These are phyloP conservation scores for Ylistrum balloti DNA, from an alignment of 1,140 invertebrate genomes.

Conservation along the genomic window DNA sequence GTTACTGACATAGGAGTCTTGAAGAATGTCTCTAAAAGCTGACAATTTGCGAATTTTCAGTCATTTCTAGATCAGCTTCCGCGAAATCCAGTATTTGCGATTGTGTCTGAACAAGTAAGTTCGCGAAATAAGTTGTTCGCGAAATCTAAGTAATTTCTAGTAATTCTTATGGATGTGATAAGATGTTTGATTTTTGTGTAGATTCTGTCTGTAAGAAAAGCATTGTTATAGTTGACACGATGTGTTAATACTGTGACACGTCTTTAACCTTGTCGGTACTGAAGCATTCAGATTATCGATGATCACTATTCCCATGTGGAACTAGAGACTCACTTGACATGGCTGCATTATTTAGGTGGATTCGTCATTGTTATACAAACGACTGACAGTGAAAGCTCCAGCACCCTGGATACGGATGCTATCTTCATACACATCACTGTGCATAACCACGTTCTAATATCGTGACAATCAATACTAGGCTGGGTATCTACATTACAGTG, in stretches of 20 bases:
- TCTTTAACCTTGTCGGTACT: not conserved
- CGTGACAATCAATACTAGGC: not conserved
- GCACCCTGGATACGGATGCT: not conserved
- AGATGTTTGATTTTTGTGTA: too few relatives aligned
- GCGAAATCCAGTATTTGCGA: too few relatives aligned
- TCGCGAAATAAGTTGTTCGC: too few relatives aligned
- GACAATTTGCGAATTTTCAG: too few relatives aligned
- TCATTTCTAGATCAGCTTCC: too few relatives aligned
- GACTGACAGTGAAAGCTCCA: not conserved
- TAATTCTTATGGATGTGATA: too few relatives aligned
- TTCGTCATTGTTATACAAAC: not conserved
- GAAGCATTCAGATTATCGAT: not conserved
- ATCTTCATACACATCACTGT: not conserved
- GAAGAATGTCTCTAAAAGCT: too few relatives aligned
- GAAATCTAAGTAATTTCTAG: too few relatives aligned
- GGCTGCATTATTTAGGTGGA: not conserved
- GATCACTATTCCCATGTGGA: not conserved
- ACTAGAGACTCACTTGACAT: not conserved
- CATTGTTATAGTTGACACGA: not conserved
- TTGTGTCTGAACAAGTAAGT: too few relatives aligned
- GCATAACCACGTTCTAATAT: not conserved
- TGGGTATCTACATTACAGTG: not conserved
- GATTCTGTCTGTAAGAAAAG: too few relatives aligned
- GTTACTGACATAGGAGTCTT: too few relatives aligned
- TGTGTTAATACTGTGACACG: not conserved